Percentiles rank a stretch among this genome's conserved stretches.
phyloP scores from a whole-genome alignment of 2,888 invertebrate genomes.

The Timema podura region DNA sequence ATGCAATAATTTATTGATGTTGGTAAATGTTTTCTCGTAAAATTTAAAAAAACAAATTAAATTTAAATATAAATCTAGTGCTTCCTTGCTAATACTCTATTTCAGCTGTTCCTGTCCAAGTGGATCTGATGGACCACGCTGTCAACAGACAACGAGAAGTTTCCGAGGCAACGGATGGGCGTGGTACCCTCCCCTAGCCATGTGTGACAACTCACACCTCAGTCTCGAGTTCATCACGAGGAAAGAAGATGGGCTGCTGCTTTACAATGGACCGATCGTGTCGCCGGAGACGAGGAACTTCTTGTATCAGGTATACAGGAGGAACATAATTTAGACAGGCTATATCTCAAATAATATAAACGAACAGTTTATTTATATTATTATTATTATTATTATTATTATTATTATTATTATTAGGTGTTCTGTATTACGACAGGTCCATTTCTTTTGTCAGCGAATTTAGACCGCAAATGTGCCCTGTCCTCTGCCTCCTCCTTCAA shows the following conservation, averaged over 20 bases:
- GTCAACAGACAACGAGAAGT: conserved; percentile 55
- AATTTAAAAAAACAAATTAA: no score
- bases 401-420: no score
- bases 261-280: conserved; percentile 57
- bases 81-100: not conserved
- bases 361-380: no score
- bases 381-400: no score
- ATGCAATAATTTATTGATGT: not conserved
- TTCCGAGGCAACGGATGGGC: conserved; percentile 56
- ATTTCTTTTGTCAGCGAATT: no score
- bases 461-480: no score
- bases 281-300: conserved; percentile 45
- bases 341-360: no score
- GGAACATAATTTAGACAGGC: no score
- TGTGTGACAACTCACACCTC: conserved; percentile 54
- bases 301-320: conserved; percentile 36
- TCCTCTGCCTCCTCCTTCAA: no score
- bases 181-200: conserved; percentile 55
- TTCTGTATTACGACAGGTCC: no score
- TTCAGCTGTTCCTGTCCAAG: conserved; percentile 52
- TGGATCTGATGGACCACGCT: conserved; percentile 55
- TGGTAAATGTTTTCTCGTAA: not conserved
- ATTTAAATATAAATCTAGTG: no score
- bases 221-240: conserved; percentile 55
- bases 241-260: conserved; percentile 50